Evolutionary conservation across 2,888 invertebrate species (phyloP), one percentile per base, ranked within the genome.

Genomic region (Limnephilus lunatus): DNA sequence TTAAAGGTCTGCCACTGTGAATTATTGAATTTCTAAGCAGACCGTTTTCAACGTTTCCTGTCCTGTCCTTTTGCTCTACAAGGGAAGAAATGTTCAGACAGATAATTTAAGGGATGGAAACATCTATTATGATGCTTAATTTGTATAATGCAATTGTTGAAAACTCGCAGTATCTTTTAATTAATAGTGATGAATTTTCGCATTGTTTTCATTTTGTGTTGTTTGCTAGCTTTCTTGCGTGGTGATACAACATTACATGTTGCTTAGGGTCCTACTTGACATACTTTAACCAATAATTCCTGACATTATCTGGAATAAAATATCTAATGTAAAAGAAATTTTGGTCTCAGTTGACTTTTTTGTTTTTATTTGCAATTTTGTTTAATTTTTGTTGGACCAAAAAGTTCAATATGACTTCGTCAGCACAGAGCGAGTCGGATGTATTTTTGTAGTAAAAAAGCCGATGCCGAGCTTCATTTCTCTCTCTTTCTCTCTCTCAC

Each of bases 1-100:
- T 83, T 83, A 83, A 83, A 83, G 83, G 83, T 83, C 25, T 83
- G 83, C 83, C 83, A n/a, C 83, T 15, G 7, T 83, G 83, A 83
- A 83, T 83, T 83, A 83, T 83, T 35, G 83, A 83, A 83, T 25
- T 83, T 83, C 83, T 83, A 83, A 35, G 32, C 35, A 83, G 83
- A 83, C 83, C 15, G 35, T 48, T 48, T 14, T 32, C 83, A 68
- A 25, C 68, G 68, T 25, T 68, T 68, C 68, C 68, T 68, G 68
- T 68, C 25, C 68, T 68, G 4, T 68, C 25, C 68, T n/a, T 48
- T 48, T 9, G 25, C 68, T 68, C 68, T 68, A 25, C 9, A 68
- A 68, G 25, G 68, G 68, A 5, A 25, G 25, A 68, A 68, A 68
- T 68, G 9, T n/a, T 25, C 68, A 68, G 68, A 68, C 25, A 68